Base-by-base conservation (phyloP, 2,113 vertebrate species). In the Eidolon helvum region DNA sequence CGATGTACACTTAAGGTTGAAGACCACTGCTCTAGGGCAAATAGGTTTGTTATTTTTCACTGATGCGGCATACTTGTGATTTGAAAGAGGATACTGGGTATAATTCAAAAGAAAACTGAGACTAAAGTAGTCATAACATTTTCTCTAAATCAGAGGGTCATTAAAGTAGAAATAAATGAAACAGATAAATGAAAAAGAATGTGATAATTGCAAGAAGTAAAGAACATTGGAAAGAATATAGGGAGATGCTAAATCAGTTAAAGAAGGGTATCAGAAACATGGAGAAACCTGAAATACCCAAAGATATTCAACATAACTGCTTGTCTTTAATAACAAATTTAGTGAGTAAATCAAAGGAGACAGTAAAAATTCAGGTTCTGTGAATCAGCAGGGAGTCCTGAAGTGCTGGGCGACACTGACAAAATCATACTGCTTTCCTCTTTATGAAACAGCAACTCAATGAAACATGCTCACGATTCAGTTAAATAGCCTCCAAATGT, bases 201-300 rank as follows among this genome's bases (percentile, higher is more conserved):
- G 50, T 87, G 97, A 84, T 93, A 97, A 96, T 98, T 98, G 96
- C 86, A 98, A 98, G 98, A 98, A 97, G 98, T 91, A 97, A 98
- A 97, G 96, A 97, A 98, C 97, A 95, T 83, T 88, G 95, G 94
- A 95, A 97, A 98, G 97, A 97, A 97, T 93, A 98, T 66, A 97
- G 87, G 97, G 96, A 97, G 96, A 97, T 97, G 97, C 97, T 97
- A 97, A 96, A 98, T 95, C 97, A 96, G 97, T 97, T 97, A 95
- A 95, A 97, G 96, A 96, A 97, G 22, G 80, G 88, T 87, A 90
- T 97, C 96, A 97, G 97, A 96, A 97, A 96, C 45, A 83, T 94
- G 98, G 88, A 94, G 97, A 96, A 97, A 93, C 33, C 84, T 77
- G 40, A 97, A 97, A 66, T 95, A 94, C n/a, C 59, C 38, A 26